Evolutionary conservation across 2,888 invertebrate genomes (phyloP), one percentile per base, ranked within the genome.

Genomic region (Erynnis tages): DNA sequence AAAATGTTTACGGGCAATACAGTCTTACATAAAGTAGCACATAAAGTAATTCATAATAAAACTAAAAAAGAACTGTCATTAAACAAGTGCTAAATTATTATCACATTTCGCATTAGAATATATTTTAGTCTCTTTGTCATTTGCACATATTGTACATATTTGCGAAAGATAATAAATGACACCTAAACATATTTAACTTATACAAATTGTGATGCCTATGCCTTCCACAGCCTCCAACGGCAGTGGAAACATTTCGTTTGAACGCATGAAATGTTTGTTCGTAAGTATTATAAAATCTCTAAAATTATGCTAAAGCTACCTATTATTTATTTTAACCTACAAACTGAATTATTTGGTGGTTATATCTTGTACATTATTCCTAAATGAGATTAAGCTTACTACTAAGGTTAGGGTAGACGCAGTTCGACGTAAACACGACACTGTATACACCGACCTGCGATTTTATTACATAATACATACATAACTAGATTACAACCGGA

Each of bases 281-380:
- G 45, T 35, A 30, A 56, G 21, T 41, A 54, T 58, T 59, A 55
- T 53, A 58, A 57, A 58, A 57, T 56, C 55, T 58, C 54, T 44
- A 61, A 60, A 58, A 59, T 44, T 48, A 54, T 32, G 54, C 59
- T 59, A 65, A 55, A 63, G 52, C 57, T 61, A 65, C 46, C 47
- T 53, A 57, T 44, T 6, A 19, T 54, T 17, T n/a, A 32, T 54
- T 53, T 49, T 58, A 55, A 54, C 54, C 71, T 82, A 79, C 73
- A 76, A 79, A 81, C 76, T 73, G 73, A 78, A 78, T 81, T 80
- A 82, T 86, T 87, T 87, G 88, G 88, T 88, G 88, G 87, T 87
- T 85, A 87, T 57, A 66, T 57, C 73, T 88, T 87, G 87, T 87
- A 87, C 86, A 82, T 81, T 81, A 75, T 69, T 68, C 68, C 76